phyloP scores from a whole-genome alignment of 2,797 vertebrate species.

The Monodelphis domestica region DNA sequence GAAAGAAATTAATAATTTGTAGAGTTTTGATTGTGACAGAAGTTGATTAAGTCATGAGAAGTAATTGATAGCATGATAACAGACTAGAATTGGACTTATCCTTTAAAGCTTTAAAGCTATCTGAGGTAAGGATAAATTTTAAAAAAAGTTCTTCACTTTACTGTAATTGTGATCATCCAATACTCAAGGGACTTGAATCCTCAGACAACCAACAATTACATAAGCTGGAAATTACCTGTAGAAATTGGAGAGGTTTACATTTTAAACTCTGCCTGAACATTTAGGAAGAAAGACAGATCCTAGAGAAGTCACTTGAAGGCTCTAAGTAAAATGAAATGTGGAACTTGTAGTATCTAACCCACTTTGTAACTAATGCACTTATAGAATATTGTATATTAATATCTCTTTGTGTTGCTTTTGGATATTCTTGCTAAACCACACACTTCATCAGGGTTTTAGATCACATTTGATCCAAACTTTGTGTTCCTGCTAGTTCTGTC shows the following conservation, averaged over 20 bases:
- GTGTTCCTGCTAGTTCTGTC: not conserved
- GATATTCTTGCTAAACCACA: not conserved
- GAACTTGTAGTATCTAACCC: not conserved
- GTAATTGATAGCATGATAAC: not conserved
- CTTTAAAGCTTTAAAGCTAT: not conserved
- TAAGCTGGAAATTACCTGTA: not conserved
- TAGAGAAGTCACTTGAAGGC: not conserved
- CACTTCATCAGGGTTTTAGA: not conserved
- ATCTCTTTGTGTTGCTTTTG: not conserved
- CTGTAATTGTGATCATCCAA: not conserved
- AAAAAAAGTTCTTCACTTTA: not conserved
- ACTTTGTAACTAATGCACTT: not conserved
- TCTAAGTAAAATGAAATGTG: not conserved
- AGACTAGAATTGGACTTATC: not conserved
- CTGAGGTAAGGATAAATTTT: not conserved
- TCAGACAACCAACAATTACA: not conserved
- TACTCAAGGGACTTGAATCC: not conserved
- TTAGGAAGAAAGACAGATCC: not conserved
- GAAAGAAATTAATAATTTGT: not conserved
- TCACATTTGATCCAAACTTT: not conserved
- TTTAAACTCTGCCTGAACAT: too few relatives aligned
- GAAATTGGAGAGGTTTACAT: not conserved
- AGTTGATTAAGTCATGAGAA: not conserved
- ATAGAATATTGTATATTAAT: not conserved
- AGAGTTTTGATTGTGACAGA: not conserved